phyloP scores from a whole-genome alignment of 1,140 invertebrate species.

The Bombus waltoni region DNA sequence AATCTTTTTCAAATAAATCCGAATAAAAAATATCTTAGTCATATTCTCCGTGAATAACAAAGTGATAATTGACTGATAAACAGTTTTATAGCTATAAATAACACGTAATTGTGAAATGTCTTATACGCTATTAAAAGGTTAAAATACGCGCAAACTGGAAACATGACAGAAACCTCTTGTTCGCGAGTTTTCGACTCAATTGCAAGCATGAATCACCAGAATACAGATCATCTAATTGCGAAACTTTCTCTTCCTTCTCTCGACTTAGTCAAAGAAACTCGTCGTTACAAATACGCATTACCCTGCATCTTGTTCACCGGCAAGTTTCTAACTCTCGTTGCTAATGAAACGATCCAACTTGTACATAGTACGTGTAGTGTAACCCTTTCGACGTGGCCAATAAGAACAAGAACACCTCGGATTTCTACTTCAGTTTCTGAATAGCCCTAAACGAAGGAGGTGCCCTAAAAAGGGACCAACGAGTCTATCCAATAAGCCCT shows the following conservation, averaged over 20 bases:
- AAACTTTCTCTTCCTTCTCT: conserved; percentile 14
- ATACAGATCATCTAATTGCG: not conserved
- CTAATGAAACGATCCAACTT: conserved; percentile 12
- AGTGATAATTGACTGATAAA: not conserved
- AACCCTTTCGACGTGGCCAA: conserved; percentile 10
- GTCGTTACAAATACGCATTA: not conserved
- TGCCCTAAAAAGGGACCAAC: not conserved
- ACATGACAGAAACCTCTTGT: not conserved
- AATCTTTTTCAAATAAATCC: not conserved
- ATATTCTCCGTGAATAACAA: too few species aligned
- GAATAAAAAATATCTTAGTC: too few species aligned
- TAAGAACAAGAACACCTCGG: not conserved
- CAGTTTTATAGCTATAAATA: not conserved
- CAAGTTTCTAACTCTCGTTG: conserved; percentile 7
- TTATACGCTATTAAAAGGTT: not conserved
- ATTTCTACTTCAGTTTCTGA: not conserved
- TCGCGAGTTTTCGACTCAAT: not conserved
- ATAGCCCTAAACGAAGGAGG: not conserved
- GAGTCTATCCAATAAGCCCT: not conserved
- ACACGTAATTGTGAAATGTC: not conserved
- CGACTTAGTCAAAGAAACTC: not conserved
- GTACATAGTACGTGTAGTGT: not conserved
- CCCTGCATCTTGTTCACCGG: not conserved
- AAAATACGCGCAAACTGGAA: not conserved
- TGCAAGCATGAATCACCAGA: not conserved